Conservation (phyloP, 2,888 invertebrate genomes). For the Steromphala cineraria region DNA sequence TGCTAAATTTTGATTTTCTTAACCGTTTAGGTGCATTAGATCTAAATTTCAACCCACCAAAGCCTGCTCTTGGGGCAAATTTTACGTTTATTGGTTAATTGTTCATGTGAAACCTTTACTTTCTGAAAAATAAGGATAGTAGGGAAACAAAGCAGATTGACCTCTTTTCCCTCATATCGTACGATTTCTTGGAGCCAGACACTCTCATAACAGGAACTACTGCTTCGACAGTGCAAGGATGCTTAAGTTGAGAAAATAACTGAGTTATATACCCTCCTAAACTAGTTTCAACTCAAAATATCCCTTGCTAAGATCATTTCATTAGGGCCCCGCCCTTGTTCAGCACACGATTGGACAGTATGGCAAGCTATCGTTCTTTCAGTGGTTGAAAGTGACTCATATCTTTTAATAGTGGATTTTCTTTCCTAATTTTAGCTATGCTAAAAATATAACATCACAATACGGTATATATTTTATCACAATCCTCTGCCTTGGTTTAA, state of each 20-base stretch:
- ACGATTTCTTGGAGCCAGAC: not conserved
- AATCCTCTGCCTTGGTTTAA: not conserved
- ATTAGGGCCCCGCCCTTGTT: slow-evolving; percentile 23
- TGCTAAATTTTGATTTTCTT: not conserved
- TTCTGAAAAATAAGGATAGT: no score
- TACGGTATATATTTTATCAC: not conserved
- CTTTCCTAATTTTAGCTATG: not conserved
- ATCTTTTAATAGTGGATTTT: not conserved
- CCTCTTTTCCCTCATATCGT: not conserved
- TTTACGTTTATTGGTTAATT: no score
- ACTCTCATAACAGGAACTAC: no score
- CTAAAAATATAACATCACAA: not conserved
- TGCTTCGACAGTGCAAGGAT: no score
- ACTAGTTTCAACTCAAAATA: no score
- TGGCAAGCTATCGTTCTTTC: not conserved
- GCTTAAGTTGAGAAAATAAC: no score
- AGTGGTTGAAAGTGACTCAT: not conserved
- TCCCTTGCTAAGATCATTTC: not conserved
- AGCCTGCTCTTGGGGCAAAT: no score
- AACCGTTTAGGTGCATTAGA: no score
- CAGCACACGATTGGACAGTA: not conserved
- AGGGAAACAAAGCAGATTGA: not conserved
- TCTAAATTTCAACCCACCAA: no score
- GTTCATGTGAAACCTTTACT: no score
- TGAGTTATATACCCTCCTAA: no score